Evolutionary conservation across 2,797 vertebrate genomes (phyloP).

Genomic region (Anguilla pacifica): DNA sequence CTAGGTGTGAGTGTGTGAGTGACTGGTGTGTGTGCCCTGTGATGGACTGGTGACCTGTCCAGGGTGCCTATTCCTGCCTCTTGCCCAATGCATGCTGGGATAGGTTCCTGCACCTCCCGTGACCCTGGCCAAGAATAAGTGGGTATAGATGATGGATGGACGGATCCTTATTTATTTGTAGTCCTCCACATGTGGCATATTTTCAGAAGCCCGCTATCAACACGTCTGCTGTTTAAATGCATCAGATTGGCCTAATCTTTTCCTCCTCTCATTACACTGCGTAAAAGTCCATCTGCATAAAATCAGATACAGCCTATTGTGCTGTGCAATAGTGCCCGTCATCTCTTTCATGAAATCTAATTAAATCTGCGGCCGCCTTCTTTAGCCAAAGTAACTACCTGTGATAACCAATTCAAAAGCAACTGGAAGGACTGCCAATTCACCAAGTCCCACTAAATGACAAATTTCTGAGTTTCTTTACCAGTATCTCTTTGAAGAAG

Average conservation of each 20-base stretch:
- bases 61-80: no score
- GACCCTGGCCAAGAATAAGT: no score
- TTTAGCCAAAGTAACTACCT: background rate
- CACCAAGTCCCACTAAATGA: background rate
- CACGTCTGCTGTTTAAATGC: background rate
- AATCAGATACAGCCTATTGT: background rate
- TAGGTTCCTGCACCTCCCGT: no score
- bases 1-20: no score
- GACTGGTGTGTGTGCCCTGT: no score
- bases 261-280: background rate
- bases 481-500: background rate
- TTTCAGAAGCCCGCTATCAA: background rate
- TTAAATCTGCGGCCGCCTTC: background rate
- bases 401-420: background rate
- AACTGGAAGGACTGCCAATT: background rate
- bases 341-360: background rate
- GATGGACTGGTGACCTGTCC: no score
- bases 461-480: background rate
- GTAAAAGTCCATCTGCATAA: background rate
- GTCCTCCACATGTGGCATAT: background rate
- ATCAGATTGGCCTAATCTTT: background rate
- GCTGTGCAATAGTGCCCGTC: background rate
- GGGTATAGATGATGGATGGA: no score
- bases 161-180: background rate
- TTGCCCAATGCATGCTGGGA: no score